A percentile compares a stretch with the other conserved stretches of the same genome.
phyloP scores from a whole-genome alignment of 2,113 vertebrate genomes.

The Cyanoderma ruficeps region DNA sequence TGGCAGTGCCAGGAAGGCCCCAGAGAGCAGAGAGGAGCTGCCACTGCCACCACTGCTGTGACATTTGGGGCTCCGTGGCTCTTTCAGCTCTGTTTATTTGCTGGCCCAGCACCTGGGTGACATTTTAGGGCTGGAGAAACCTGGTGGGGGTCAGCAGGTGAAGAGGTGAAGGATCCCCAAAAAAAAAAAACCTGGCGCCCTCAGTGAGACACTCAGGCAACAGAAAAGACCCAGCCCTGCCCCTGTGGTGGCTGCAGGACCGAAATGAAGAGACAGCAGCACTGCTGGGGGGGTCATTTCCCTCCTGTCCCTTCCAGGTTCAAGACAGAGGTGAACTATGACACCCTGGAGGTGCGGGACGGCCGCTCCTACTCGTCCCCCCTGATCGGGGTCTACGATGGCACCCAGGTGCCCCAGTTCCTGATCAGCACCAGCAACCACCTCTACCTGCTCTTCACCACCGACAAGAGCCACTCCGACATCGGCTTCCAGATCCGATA shows the following conservation, averaged over 20 bases:
- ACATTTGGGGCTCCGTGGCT: accelerated
- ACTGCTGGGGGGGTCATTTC: accelerated
- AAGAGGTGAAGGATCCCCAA: not conserved
- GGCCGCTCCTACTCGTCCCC: slow-evolving; percentile 91
- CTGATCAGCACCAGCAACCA: slow-evolving; percentile 98
- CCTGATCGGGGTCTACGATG: slow-evolving; percentile 93
- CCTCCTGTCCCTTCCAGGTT: slow-evolving; percentile 76
- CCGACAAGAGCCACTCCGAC: slow-evolving; percentile 97
- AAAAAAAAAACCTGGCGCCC: no score
- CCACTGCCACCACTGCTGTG: not conserved
- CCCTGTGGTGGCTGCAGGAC: accelerated
- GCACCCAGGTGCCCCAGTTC: slow-evolving; percentile 98
- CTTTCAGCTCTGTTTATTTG: not conserved
- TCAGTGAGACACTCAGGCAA: no score
- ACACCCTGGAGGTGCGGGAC: slow-evolving; percentile 92
- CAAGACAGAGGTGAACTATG: slow-evolving; percentile 96
- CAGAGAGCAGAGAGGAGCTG: not conserved
- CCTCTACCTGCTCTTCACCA: slow-evolving; percentile 93
- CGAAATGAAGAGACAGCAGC: accelerated
- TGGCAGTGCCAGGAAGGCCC: not conserved
- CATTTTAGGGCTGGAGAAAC: not conserved
- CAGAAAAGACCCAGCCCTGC: accelerated
- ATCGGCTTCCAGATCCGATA: slow-evolving; percentile 96
- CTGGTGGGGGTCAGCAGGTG: not conserved
- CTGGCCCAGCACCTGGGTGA: accelerated